Evolutionary conservation across 2,797 vertebrate genomes (phyloP), one percentile per base, ranked within the genome.

Genomic region (Eulemur coronatus): DNA sequence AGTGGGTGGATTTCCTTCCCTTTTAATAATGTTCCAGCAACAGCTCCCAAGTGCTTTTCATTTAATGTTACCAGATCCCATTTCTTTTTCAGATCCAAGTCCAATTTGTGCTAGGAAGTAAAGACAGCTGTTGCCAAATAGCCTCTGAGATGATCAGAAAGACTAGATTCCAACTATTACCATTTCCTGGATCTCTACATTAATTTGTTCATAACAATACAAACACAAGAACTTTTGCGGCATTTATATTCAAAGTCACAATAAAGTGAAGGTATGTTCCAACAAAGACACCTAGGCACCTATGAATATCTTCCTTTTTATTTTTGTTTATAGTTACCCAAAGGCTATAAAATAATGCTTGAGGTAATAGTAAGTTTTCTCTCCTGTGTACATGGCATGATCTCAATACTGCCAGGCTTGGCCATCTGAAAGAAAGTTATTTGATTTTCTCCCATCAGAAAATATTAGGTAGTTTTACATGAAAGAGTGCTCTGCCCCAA

Each of bases 1-100:
- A 48, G 17, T 50, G 94, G 96, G 95, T 97, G 91, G 91, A 96
- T 97, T 95, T 97, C 96, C 52, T 92, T 73, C 59, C 79, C 78
- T 48, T 96, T 92, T 89, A 55, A 33, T 85, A 88, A 88, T 67
- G 85, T 82, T 82, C 91, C 86, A 84, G 69, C 6, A 11, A 70
- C 28, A 67, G 59, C 7, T 96, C 17, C 92, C 89, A 84, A 97
- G 57, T 89, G 76, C 38, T 78, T 96, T 95, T 89, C 65, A 93
- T 50, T 59, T 91, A 41, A 88, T 59, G 84, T 96, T 96, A 96
- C 17, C 0, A 89, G 94, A 96, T 84, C 30, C 48, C 61, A 30
- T 65, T 93, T 94, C 59, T 76, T 91, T 82, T 76, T 94, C 75
- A 96, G 92, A 90, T 92, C 82, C 92, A 90, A 89, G n/a, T 80